These are phyloP conservation scores for Rhizoglyphus robini DNA, from an alignment of 1,140 invertebrate species.

Conservation along the genomic window DNA sequence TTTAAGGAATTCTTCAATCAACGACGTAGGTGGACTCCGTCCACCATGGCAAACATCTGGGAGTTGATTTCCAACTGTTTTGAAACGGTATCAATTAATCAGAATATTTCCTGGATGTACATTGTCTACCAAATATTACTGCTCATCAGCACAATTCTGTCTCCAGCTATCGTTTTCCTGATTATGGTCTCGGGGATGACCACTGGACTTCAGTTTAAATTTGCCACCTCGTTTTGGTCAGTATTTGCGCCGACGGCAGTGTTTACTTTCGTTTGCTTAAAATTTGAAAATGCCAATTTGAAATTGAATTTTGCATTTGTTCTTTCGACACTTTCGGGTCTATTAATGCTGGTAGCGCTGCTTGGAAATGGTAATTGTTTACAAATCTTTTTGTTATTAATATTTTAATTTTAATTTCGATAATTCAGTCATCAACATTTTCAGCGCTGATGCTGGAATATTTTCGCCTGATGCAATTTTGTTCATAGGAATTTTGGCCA, in stretches of 20 bases:
- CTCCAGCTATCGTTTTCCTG: constrained; percentile 48
- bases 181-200: constrained; percentile 47
- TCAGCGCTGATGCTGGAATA: constrained; percentile 82
- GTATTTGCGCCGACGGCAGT: constrained; percentile 37
- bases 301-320: constrained; percentile 51
- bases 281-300: constrained; percentile 34
- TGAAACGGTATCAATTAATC: constrained; percentile 41
- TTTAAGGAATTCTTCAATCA: constrained; percentile 49
- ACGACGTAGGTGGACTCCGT: constrained; percentile 48
- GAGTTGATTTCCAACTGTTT: constrained; percentile 43
- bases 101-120: constrained; percentile 45
- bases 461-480: constrained; percentile 97
- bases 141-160: constrained; percentile 43
- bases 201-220: constrained; percentile 41
- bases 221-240: constrained; percentile 36
- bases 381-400: too few relatives aligned
- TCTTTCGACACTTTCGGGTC: constrained; percentile 60
- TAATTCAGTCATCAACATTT: constrained; percentile 80
- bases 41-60: constrained; percentile 51
- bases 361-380: too few relatives aligned
- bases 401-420: too few relatives aligned
- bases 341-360: constrained; percentile 84
- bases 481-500: constrained; percentile 76
- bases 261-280: constrained; percentile 39
- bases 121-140: constrained; percentile 41